Evolutionary conservation across 2,888 invertebrate species (phyloP).

Genomic region (Alentia gelatinosa): DNA sequence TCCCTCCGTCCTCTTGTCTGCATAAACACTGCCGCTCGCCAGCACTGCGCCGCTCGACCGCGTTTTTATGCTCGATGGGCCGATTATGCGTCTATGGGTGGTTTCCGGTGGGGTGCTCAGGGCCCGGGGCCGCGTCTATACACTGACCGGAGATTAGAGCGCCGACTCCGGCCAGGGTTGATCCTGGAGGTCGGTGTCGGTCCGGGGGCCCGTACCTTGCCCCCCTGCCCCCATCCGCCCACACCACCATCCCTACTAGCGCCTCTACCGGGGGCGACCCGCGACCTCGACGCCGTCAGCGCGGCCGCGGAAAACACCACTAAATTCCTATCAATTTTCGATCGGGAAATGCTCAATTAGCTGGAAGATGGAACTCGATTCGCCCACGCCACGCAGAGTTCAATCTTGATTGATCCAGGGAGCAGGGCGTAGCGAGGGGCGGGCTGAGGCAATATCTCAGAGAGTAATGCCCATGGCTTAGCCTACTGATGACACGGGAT

Average conservation of each 20-base stretch:
- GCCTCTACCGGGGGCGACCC: background rate
- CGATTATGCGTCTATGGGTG: slow-evolving; percentile 48
- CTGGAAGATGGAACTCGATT: slow-evolving; percentile 37
- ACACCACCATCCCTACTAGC: background rate
- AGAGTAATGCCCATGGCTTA: slow-evolving; percentile 6
- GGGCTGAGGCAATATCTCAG: slow-evolving; percentile 28
- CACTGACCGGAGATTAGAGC: background rate
- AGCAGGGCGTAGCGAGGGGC: background rate
- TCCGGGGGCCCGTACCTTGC: background rate
- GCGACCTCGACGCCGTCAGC: background rate
- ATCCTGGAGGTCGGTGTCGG: background rate
- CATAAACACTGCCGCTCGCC: background rate
- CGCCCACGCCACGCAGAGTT: slow-evolving; percentile 26
- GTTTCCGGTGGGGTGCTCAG: background rate
- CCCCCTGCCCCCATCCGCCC: background rate
- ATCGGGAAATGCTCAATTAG: slow-evolving; percentile 54
- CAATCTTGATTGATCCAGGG: slow-evolving; percentile 34
- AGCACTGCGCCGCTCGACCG: background rate
- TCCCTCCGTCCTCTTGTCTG: background rate
- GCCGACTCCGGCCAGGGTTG: background rate
- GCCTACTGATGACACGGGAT: slow-evolving; percentile 14
- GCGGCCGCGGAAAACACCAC: slow-evolving; percentile 33
- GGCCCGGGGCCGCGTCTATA: background rate
- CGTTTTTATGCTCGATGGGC: slow-evolving; percentile 24
- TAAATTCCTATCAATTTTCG: slow-evolving; percentile 55